Evolutionary conservation across 53 echinoderm and acorn worm species (phyloP).

Genomic region (Glandiceps talaboti): DNA sequence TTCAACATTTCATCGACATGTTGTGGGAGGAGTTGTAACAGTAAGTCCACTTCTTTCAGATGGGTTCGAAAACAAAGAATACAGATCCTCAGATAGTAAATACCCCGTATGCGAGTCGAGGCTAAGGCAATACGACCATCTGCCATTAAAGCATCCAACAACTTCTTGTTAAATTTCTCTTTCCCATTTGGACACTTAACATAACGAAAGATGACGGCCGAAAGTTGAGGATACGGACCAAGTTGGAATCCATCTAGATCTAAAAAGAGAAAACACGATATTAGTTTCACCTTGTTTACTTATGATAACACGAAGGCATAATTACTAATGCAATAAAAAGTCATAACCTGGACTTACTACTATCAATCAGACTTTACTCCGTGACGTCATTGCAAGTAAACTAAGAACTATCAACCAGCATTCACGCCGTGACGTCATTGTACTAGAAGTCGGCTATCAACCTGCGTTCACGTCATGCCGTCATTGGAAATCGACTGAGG

Average conservation of each 20-base stretch:
- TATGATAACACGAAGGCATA: background rate
- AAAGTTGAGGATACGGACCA: background rate
- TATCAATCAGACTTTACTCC: too few relatives aligned
- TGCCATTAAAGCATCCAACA: background rate
- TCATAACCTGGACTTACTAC: too few relatives aligned
- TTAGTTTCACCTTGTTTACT: background rate
- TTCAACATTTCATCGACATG: background rate
- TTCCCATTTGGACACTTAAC: background rate
- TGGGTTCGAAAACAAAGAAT: background rate
- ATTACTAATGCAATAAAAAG: too few relatives aligned
- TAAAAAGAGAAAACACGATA: too few relatives aligned
- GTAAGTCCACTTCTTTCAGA: background rate
- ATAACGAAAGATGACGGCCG: background rate
- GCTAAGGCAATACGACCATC: background rate
- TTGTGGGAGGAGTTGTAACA: background rate
- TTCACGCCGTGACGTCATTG: too few relatives aligned
- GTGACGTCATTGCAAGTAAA: too few relatives aligned
- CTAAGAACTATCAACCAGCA: too few relatives aligned
- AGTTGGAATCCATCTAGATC: background rate
- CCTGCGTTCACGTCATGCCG: too few relatives aligned
- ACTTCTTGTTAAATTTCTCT: background rate
- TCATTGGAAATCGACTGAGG: too few relatives aligned
- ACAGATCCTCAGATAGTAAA: background rate
- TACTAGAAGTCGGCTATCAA: too few relatives aligned
- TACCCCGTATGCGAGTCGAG: background rate